A percentile compares a stretch with the other conserved stretches of the same genome.
phyloP scores from a whole-genome alignment of 2,113 vertebrate genomes.

The Pelecanus crispus region DNA sequence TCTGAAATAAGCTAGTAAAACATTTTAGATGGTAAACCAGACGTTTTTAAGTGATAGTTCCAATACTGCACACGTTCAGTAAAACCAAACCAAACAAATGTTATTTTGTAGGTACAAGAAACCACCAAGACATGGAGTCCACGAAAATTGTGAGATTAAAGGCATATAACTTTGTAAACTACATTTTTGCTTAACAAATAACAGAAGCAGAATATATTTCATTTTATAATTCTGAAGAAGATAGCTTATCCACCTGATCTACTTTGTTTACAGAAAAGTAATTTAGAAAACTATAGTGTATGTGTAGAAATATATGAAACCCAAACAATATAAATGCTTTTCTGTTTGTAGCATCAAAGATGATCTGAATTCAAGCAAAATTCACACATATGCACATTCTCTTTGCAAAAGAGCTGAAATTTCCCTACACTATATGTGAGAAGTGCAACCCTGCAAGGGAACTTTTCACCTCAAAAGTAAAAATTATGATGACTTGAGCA shows the following conservation, averaged over 20 bases:
- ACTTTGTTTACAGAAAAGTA: not conserved
- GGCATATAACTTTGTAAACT: not conserved
- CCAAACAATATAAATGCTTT: not conserved
- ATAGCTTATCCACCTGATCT: not conserved
- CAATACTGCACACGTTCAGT: not conserved
- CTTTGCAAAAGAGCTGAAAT: not conserved
- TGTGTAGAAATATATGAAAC: not conserved
- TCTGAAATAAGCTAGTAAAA: not conserved
- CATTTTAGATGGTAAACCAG: not conserved
- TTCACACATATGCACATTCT: not conserved
- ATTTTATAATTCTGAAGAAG: not conserved
- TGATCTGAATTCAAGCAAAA: not conserved
- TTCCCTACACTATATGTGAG: not conserved
- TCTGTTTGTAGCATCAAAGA: not conserved
- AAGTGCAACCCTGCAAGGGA: not conserved
- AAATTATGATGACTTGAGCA: not conserved
- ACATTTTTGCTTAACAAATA: not conserved
- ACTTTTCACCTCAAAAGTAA: not conserved
- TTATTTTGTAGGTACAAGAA: not conserved
- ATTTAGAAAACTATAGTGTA: not conserved
- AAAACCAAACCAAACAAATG: not conserved
- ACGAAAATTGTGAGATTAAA: not conserved
- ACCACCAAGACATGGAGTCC: not conserved
- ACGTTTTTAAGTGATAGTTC: not conserved
- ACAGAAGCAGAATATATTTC: not conserved